phyloP scores from a whole-genome alignment of 2,113 vertebrate species.

The Enhydra lutris region DNA sequence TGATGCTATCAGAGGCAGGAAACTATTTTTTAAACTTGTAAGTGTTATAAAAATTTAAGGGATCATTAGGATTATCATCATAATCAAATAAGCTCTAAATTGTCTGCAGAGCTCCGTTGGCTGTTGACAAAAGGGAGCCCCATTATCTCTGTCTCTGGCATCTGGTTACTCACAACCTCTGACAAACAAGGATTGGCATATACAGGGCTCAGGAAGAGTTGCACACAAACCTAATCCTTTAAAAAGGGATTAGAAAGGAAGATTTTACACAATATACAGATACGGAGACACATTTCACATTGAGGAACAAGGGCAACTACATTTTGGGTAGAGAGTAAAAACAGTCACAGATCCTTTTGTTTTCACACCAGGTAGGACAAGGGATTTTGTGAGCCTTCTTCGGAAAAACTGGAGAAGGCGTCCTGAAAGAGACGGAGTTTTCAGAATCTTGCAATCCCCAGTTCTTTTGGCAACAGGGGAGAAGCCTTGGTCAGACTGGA shows the following conservation, averaged over 20 bases:
- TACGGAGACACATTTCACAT: neutral
- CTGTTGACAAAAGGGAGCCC: neutral
- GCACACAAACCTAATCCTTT: neutral
- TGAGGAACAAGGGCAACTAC: neutral
- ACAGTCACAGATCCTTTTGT: neutral
- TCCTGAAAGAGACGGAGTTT: neutral
- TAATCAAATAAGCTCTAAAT: neutral
- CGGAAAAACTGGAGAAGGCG: neutral
- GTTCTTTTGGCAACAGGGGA: neutral
- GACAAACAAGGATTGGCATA: neutral
- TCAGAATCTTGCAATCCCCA: neutral
- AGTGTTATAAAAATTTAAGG: neutral
- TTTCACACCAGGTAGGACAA: neutral
- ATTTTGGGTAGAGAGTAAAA: neutral
- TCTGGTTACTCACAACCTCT: neutral
- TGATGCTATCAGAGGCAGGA: neutral
- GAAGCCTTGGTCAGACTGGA: neutral
- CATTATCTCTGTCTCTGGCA: neutral
- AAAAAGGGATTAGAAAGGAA: neutral
- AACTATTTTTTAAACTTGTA: neutral
- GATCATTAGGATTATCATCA: neutral
- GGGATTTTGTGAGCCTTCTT: neutral
- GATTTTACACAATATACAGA: neutral
- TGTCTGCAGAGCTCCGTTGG: neutral
- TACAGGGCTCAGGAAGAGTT: neutral